These are phyloP conservation scores for Crambe crambe DNA, from an alignment of 37 sponge, comb jelly and placozoan species.

Conservation along the genomic window DNA sequence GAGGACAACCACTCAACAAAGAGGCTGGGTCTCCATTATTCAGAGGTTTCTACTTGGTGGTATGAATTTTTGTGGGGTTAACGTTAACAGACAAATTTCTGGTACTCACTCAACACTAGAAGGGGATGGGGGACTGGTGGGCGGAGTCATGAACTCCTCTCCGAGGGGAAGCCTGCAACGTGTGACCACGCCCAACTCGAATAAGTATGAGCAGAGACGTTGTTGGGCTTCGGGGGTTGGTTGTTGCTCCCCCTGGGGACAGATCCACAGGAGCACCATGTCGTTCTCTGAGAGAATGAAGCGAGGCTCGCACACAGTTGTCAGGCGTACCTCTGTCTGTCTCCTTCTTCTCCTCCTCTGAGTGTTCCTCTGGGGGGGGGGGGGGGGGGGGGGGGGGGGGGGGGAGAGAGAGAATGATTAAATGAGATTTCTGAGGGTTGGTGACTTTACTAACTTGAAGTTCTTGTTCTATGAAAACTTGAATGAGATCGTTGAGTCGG, in stretches of 20 bases:
- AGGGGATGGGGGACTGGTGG: background rate
- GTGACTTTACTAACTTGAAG: background rate
- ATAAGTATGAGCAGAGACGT: background rate
- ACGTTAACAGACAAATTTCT: too few species aligned
- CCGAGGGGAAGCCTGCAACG: background rate
- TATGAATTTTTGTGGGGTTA: too few species aligned
- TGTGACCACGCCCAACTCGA: background rate
- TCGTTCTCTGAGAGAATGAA: background rate
- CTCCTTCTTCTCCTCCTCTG: background rate
- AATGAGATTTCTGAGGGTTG: background rate
- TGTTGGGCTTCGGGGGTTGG: background rate
- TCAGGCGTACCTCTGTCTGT: background rate
- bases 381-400: background rate
- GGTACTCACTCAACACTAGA: background rate
- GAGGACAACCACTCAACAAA: too few species aligned
- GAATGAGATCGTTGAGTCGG: background rate
- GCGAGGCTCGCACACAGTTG: constrained; percentile 12
- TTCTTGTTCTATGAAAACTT: background rate
- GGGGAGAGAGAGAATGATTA: background rate
- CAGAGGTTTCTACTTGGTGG: too few species aligned
- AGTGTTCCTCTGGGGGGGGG: background rate
- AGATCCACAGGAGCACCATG: background rate
- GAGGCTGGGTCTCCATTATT: too few species aligned
- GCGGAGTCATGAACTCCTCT: background rate
- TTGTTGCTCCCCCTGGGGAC: background rate